Conservation (phyloP, 2,888 invertebrate species). For the Cephus pulcher region DNA sequence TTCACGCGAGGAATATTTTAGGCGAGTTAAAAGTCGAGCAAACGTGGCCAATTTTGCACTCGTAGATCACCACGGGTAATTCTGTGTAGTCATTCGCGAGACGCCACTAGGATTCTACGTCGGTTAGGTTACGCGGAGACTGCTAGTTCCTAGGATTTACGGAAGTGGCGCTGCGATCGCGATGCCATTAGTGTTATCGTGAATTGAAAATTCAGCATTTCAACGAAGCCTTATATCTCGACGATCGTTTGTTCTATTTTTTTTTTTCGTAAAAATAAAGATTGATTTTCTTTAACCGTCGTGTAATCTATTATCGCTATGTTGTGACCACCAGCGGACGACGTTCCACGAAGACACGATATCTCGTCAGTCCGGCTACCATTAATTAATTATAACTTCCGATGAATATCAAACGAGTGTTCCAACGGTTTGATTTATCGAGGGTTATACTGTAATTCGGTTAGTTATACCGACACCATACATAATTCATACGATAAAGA, state of each 20-base stretch:
- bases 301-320: background rate
- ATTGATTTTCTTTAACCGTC: background rate
- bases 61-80: background rate
- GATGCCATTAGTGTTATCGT: background rate
- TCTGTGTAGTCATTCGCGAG: background rate
- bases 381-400: constrained; percentile 21
- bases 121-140: background rate
- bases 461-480: constrained; percentile 21
- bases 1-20: background rate
- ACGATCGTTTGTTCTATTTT: background rate
- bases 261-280: background rate
- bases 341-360: constrained; percentile 10
- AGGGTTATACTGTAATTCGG: constrained; percentile 21
- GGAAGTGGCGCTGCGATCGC: background rate
- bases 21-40: background rate
- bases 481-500: constrained; percentile 25
- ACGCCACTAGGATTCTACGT: background rate
- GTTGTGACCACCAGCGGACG: background rate
- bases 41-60: background rate
- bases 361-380: constrained; percentile 6
- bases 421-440: constrained; percentile 18
- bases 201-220: background rate
- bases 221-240: background rate
- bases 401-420: constrained; percentile 22
- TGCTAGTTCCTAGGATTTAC: background rate